Evolutionary conservation across 2,113 vertebrate species (phyloP).

Genomic region (Pollachius pollachius): DNA sequence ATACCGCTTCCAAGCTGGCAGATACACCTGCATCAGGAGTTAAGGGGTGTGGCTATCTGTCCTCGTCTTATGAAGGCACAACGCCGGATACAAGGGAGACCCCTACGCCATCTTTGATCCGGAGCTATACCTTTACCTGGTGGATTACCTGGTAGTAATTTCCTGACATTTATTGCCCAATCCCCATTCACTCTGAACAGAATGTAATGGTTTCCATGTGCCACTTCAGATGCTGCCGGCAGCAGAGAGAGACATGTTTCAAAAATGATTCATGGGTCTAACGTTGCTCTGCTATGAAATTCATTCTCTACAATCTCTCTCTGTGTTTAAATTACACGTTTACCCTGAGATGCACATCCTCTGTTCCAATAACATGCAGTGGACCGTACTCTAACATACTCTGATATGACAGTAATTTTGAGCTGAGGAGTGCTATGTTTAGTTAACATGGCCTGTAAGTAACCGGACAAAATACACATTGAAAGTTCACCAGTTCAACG

Average conservation of each 20-base stretch:
- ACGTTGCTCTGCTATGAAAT: constrained; percentile 53
- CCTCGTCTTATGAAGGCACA: constrained; percentile 43
- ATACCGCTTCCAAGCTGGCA: constrained; percentile 56
- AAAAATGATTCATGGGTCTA: constrained; percentile 59
- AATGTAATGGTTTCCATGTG: constrained; percentile 68
- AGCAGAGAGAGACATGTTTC: constrained; percentile 60
- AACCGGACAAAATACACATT: no score
- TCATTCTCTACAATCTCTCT: constrained; percentile 37
- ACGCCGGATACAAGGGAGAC: constrained; percentile 38
- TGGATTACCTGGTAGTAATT: constrained; percentile 41
- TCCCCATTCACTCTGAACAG: constrained; percentile 61
- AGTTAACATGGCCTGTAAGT: no score
- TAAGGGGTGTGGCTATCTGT: constrained; percentile 36
- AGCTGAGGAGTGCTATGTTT: no score
- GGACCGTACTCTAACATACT: no score
- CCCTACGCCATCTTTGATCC: constrained; percentile 45
- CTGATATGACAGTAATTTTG: no score
- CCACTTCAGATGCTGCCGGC: constrained; percentile 47
- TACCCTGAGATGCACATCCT: not conserved
- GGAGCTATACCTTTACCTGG: constrained; percentile 33
- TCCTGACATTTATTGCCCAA: constrained; percentile 65
- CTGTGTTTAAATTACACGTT: constrained; percentile 2
- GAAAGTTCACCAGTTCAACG: no score
- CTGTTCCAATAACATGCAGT: not conserved
- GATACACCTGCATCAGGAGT: constrained; percentile 37